Evolutionary conservation across 2,797 vertebrate species (phyloP), one percentile per base, ranked within the genome.

Genomic region (Carduelis carduelis): DNA sequence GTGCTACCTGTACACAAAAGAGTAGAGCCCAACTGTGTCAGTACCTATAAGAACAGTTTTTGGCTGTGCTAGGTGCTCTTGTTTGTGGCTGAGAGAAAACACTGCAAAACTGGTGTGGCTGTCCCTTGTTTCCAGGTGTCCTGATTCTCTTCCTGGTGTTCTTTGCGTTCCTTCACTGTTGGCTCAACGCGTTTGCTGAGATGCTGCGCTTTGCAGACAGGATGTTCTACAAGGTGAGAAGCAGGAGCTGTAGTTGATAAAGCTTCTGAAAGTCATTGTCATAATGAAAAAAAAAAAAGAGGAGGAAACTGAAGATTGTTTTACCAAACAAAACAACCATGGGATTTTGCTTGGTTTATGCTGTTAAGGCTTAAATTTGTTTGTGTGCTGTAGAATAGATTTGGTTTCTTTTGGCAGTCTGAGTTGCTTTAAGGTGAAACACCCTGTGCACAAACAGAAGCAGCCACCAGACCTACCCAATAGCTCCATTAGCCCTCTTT

Each of bases 141-240:
- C 97, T 99, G 96, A 97, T 99, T 50, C 97, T 99, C 34, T 98
- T 99, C 79, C 96, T 99, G 96, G 97, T 88, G 14, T 99, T 99
- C 96, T 99, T 99, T 95, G 98, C 99, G 1, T 98, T 99, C 97
- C 98, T 99, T 77, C 99, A 99, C 97, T 99, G 99, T 85, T 99
- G 99, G 99, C 98, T 99, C 52, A 99, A 99, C 15, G 99, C 99
- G 2, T 99, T 99, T 97, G 99, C 99, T 4, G 99, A 99, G 98
- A 99, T 99, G 99, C 97, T 99, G 72, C 98, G 98, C 83, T 99
- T 99, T 95, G 99, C 98, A 37, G 99, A 99, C 94, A 97, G 99
- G 94, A 99, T 99, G 99, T 99, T 99, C 98, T 99, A 99, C 97
- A 99, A 99, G 99, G 99, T 99, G 95, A 96, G 82, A 34, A 60